Evolutionary conservation across 2,797 vertebrate genomes (phyloP).

Genomic region (Rhinichthys osculus): DNA sequence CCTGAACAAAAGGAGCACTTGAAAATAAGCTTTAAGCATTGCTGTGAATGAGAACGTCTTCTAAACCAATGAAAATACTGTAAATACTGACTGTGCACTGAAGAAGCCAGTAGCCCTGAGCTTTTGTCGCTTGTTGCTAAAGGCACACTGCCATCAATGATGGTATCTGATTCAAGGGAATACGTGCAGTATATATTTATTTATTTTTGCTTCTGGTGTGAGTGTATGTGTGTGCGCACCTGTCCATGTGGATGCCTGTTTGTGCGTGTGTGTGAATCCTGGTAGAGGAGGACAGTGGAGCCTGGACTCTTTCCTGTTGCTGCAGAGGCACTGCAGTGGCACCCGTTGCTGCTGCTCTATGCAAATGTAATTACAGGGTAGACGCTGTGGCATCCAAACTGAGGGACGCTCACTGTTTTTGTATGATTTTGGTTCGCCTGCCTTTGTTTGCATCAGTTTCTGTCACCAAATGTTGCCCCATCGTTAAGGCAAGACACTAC

Average conservation of each 20-base stretch:
- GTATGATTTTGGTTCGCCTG: constrained; percentile 41
- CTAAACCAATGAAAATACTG: constrained; percentile 67
- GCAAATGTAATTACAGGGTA: constrained; percentile 68
- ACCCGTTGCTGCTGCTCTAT: constrained; percentile 60
- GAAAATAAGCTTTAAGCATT: constrained; percentile 66
- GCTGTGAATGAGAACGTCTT: constrained; percentile 67
- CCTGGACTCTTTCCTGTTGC: constrained; percentile 56
- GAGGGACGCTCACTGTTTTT: constrained; percentile 50
- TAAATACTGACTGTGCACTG: constrained; percentile 71
- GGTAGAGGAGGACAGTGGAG: constrained; percentile 39
- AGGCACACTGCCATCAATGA: constrained; percentile 67
- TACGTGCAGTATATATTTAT: constrained; percentile 59
- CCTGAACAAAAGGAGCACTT: constrained; percentile 60
- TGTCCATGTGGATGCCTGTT: constrained; percentile 34
- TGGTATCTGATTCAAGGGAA: constrained; percentile 66
- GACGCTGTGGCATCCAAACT: constrained; percentile 51
- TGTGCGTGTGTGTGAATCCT: constrained; percentile 37
- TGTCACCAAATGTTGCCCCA: constrained; percentile 51
- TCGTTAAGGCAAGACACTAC: constrained; percentile 28
- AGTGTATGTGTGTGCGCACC: constrained; percentile 47
- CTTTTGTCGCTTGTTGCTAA: constrained; percentile 62
- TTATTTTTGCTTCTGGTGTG: constrained; percentile 52
- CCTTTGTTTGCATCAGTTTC: constrained; percentile 63
- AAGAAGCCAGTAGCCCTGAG: constrained; percentile 59
- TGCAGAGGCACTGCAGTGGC: constrained; percentile 78